Conservation (phyloP, 2,797 vertebrate genomes). For the Phataginus tricuspis region DNA sequence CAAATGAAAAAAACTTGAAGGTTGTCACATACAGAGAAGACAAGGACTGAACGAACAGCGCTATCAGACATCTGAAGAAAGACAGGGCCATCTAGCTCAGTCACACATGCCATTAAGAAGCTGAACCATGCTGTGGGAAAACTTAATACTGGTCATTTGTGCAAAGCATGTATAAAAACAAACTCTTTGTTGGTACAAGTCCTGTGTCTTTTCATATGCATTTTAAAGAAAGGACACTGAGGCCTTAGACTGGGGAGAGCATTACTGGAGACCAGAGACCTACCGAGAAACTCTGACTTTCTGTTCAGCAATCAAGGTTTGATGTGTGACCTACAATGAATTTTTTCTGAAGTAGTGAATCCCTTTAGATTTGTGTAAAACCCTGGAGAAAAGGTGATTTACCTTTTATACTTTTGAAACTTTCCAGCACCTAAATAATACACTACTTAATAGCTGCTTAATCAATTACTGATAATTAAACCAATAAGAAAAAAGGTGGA, state of each 20-base stretch:
- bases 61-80: background rate
- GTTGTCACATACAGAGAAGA: background rate
- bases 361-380: background rate
- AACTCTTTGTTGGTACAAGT: background rate
- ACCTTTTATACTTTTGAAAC: background rate
- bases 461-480: conserved; percentile 29
- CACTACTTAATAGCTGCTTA: background rate
- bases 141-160: background rate
- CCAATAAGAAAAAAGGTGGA: background rate
- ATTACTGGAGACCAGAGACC: background rate
- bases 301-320: background rate
- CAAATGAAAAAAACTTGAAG: background rate
- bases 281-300: background rate
- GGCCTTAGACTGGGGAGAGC: background rate
- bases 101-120: background rate
- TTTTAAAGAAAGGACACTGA: background rate
- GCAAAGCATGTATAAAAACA: background rate
- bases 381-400: background rate
- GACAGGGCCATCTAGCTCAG: background rate
- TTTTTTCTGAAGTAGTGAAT: background rate
- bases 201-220: background rate
- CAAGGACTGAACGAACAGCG: background rate
- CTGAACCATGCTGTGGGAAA: background rate
- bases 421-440: background rate
- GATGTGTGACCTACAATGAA: background rate